Conservation (phyloP, 2,113 vertebrate species). For the Balaenoptera acutorostrata region DNA sequence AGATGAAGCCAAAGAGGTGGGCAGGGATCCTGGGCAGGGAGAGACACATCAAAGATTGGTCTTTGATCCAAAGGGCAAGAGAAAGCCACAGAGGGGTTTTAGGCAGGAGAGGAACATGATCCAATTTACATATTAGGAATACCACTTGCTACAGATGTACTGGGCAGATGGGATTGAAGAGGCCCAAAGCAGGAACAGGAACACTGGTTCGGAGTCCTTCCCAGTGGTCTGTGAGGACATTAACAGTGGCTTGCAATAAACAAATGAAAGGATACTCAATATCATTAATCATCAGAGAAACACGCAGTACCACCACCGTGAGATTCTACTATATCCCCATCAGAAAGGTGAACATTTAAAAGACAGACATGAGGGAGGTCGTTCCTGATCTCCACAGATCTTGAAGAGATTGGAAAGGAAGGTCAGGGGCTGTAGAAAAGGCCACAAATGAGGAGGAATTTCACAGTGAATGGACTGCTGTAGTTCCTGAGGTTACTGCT, state of each 20-base stretch:
- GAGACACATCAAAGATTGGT: background rate
- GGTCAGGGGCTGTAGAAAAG: background rate
- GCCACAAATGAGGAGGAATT: background rate
- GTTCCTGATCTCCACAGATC: no score
- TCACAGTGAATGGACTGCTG: background rate
- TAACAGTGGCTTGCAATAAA: background rate
- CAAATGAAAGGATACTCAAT: background rate
- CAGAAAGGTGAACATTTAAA: background rate
- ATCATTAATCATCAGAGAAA: background rate
- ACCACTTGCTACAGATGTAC: background rate
- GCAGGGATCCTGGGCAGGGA: background rate
- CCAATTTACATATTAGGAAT: background rate
- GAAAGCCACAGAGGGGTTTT: background rate
- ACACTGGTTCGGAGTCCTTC: background rate
- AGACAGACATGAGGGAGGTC: no score
- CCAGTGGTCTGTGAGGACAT: background rate
- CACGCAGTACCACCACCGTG: background rate
- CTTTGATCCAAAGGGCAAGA: background rate
- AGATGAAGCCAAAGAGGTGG: background rate
- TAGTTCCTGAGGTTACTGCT: no score
- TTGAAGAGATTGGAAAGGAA: background rate
- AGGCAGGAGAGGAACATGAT: background rate
- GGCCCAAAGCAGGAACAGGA: background rate
- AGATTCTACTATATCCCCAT: background rate
- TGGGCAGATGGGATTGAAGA: background rate